Evolutionary conservation across 1,140 invertebrate genomes (phyloP).

Genomic region (Choristoneura fumiferana): DNA sequence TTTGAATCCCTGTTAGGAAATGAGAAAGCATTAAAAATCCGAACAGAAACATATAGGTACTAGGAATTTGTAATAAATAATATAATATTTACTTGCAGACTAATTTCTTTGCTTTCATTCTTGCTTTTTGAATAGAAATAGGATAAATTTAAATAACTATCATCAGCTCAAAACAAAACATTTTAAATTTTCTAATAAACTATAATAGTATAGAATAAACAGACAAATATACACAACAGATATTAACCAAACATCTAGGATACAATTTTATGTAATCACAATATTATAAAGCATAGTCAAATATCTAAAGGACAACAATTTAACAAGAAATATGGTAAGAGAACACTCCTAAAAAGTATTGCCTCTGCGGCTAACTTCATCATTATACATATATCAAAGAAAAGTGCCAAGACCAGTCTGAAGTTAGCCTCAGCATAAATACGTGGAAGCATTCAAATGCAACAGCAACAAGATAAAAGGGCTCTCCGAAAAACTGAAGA

Average conservation of each 20-base stretch:
- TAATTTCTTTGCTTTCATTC: too few species aligned
- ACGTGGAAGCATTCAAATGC: not conserved
- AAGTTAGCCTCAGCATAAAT: too few species aligned
- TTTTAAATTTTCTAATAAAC: constrained; percentile 7
- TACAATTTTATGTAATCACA: not conserved
- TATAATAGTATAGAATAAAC: constrained; percentile 15
- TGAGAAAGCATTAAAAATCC: too few species aligned
- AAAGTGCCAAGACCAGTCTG: not conserved
- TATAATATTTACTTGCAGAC: too few species aligned
- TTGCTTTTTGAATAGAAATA: too few species aligned
- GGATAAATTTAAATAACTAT: too few species aligned
- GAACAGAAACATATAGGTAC: too few species aligned
- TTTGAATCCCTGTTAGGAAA: too few species aligned
- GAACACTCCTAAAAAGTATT: not conserved
- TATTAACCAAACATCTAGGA: constrained; percentile 13
- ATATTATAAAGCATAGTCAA: constrained; percentile 1
- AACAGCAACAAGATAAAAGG: not conserved
- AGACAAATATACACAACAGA: constrained; percentile 14
- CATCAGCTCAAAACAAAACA: not conserved
- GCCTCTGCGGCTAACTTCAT: not conserved
- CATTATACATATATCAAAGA: not conserved
- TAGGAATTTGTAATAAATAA: too few species aligned
- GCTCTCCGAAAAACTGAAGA: not conserved
- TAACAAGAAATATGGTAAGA: not conserved
- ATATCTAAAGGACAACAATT: constrained; percentile 5